Percentiles rank a stretch among this genome's conserved stretches.
phyloP scores from a whole-genome alignment of 2,797 vertebrate species.

The Crenichthys baileyi region DNA sequence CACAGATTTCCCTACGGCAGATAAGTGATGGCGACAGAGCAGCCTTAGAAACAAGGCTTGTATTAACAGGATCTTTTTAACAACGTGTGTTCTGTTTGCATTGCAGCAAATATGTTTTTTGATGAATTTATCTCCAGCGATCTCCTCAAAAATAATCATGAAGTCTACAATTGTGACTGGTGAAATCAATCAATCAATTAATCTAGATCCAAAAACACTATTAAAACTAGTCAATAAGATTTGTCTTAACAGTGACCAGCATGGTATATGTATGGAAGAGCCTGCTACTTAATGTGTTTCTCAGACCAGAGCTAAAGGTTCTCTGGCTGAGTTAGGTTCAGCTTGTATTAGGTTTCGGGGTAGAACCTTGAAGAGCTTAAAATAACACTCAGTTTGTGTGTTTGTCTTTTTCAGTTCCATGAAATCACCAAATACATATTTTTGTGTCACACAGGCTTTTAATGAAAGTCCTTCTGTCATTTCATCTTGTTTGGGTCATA shows the following conservation, averaged over 20 bases:
- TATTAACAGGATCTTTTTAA: neutral
- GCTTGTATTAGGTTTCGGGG: too few relatives aligned
- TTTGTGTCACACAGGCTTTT: too few relatives aligned
- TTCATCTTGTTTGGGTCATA: too few relatives aligned
- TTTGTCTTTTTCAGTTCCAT: too few relatives aligned
- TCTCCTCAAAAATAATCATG: neutral
- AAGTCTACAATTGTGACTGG: neutral
- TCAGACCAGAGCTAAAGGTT: too few relatives aligned
- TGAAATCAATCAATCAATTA: neutral
- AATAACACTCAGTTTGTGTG: too few relatives aligned
- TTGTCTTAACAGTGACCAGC: neutral
- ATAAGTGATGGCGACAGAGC: neutral
- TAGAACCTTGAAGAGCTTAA: too few relatives aligned
- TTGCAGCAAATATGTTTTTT: neutral
- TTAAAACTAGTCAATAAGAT: neutral
- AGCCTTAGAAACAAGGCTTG: neutral
- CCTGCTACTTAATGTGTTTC: too few relatives aligned
- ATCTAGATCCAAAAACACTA: neutral
- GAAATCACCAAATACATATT: too few relatives aligned
- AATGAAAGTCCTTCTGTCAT: too few relatives aligned
- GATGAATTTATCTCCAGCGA: neutral
- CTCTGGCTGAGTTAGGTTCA: too few relatives aligned
- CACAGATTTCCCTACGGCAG: neutral
- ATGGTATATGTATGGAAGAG: too few relatives aligned
- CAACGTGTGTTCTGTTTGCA: neutral